Base-by-base conservation (phyloP, 2,113 vertebrate genomes). In the Gallinago undulata region DNA sequence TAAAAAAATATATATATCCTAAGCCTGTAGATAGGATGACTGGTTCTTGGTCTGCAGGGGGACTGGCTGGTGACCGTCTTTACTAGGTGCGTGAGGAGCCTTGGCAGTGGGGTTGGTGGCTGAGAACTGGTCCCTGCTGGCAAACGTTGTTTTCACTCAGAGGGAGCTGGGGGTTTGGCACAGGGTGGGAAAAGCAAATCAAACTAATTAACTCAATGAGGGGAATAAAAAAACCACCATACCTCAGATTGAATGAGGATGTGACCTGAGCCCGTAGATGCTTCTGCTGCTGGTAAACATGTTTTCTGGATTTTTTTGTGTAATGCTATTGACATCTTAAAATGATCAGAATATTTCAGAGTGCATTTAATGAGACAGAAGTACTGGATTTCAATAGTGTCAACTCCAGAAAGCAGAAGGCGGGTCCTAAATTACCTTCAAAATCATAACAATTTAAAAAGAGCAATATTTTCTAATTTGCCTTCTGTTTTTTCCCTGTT, bases 301-400 rank as follows among this genome's bases (percentile, higher is more conserved):
- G 81, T 87, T 96, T 96, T 94, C 56, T 84, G 75, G 2, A 2
- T 62, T 3, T 18, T 8, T 28, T 33, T 28, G 53, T 77, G 75
- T 77, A 94, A 77, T 5, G 2, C 77, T 93, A 94, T 93, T 6
- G 93, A 87, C 93, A 89, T 91, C 92, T 92, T 83, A 25, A 95
- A 96, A 95, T 87, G 74, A 94, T 89, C 70, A 33, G 89, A 96
- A 84, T 95, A 91, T 91, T 96, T 96, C 92, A 92, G 91, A 91
- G 84, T 0, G 2, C 51, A 17, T 83, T 96, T 95, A 94, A 82
- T 11, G 22, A 96, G 93, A 55, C 87, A 80, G 41, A 92, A 89
- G 41, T 77, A 95, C 93, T 73, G 93, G 93, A 94, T 96, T 95
- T 96, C 96, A 83, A 84, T 94, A 87, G 74, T 1, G 3, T 89